Evolutionary conservation across 35 echinoderm and acorn worm species (phyloP).

Genomic region (Lytechinus variegatus): DNA sequence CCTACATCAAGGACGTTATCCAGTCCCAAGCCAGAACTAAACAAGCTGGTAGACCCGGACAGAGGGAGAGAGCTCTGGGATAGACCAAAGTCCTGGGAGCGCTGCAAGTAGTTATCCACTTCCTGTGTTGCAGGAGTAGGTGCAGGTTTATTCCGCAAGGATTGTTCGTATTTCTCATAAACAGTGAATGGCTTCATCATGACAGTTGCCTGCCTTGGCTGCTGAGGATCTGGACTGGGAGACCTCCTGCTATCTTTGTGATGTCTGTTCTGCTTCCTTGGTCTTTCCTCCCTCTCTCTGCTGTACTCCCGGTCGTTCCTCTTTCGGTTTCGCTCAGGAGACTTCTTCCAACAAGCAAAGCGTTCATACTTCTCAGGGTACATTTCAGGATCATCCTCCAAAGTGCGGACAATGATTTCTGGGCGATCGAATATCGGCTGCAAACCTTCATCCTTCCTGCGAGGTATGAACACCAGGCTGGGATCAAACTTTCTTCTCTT

Average conservation of each 20-base stretch:
- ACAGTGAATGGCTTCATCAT: constrained; percentile 44
- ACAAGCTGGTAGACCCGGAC: neutral
- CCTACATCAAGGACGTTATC: neutral
- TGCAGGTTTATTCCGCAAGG: neutral
- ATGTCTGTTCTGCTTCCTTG: neutral
- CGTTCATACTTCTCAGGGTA: constrained; percentile 47
- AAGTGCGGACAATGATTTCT: constrained; percentile 42
- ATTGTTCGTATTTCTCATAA: constrained; percentile 36
- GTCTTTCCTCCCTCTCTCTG: constrained; percentile 32
- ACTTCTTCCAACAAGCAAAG: constrained; percentile 33
- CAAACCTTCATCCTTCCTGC: constrained; percentile 58
- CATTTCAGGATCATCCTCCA: constrained; percentile 54
- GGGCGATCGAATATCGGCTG: constrained; percentile 44
- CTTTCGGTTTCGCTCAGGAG: neutral
- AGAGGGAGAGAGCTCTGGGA: neutral
- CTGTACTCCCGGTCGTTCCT: neutral
- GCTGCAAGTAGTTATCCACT: neutral
- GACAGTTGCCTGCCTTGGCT: neutral
- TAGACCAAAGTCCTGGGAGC: neutral
- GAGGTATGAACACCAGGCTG: constrained; percentile 51
- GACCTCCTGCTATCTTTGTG: constrained; percentile 26
- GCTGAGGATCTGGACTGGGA: constrained; percentile 4
- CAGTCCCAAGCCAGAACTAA: neutral
- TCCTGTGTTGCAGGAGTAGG: neutral
- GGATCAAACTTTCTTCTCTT: constrained; percentile 52